Evolutionary conservation across 1,140 invertebrate genomes (phyloP), one percentile per base, ranked within the genome.

Genomic region (Anoplophora glabripennis): DNA sequence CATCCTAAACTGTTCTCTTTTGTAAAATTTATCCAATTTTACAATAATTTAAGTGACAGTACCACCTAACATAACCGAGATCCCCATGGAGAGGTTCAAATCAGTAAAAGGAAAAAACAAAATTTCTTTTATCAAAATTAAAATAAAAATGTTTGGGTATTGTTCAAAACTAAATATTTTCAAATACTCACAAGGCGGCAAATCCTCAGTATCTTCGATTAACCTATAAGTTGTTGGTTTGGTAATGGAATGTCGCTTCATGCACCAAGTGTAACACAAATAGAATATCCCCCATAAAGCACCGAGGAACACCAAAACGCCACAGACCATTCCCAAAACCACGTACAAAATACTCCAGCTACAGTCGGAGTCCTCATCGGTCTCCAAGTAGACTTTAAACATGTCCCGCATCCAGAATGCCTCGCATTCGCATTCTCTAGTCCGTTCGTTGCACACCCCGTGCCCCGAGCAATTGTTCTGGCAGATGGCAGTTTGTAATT

Each of bases 401-500:
- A 72, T 35, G 60, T 75, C 68, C 61, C 67, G 87, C 92, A 96
- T 96, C 94, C 94, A 98, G 79, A 96, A 97, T 28, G 92, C 89
- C 77, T 96, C 92, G 78, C 94, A 98, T 46, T 90, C 80, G 71
- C 94, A 98, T 48, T 85, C 81, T 69, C 93, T 83, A 8, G 89
- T 89, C 61, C 86, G 83, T 72, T 90, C 86, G 76, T 95, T 87
- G 76, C 94, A 97, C 14, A 85, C 83, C 38, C 94, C 94, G 77
- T 96, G 93, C 1, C 89, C 89, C 37, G 94, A 96, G 79, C 94
- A 97, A 75, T 92, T 86, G 77, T 95, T 95, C 71, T 96, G 92
- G 68, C 94, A 97, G 44, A 94, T 81, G 58, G 84, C 81, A 10
- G 92, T 92, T 69, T 92, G 87, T 46, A 94, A 81, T 59, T 84